These are phyloP conservation scores for Tyrannus savana DNA, from an alignment of 2,113 vertebrate species.

Conservation along the genomic window DNA sequence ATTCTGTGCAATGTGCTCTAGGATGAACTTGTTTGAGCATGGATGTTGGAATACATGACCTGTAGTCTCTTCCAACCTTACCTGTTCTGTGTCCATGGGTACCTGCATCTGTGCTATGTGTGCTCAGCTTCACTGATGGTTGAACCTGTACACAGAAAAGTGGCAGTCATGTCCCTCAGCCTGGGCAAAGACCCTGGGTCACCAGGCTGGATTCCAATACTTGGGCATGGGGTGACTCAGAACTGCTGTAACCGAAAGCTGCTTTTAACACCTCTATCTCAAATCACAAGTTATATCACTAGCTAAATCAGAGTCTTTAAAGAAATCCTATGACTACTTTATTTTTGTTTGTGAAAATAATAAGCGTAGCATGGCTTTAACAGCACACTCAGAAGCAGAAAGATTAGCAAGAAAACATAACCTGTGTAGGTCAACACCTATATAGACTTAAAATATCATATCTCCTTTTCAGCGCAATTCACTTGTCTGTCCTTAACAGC, in stretches of 20 bases:
- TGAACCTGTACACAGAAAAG: neutral
- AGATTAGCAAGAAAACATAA: neutral
- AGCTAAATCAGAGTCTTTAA: neutral
- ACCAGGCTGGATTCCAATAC: neutral
- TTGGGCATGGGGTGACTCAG: neutral
- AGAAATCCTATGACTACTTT: neutral
- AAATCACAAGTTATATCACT: neutral
- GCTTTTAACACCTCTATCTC: neutral
- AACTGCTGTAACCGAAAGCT: fast-evolving
- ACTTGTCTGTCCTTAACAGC: neutral
- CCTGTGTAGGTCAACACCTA: neutral
- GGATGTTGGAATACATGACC: neutral
- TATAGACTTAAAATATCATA: neutral
- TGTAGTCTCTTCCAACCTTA: neutral
- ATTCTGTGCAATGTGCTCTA: neutral
- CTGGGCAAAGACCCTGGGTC: fast-evolving
- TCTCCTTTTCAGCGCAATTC: neutral
- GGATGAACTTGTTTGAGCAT: neutral
- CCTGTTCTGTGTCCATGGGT: neutral
- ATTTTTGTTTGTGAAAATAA: neutral
- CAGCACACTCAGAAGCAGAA: neutral
- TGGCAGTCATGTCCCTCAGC: fast-evolving
- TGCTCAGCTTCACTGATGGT: neutral
- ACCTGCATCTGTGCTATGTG: neutral
- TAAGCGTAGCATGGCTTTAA: neutral